Percentiles rank a stretch among this genome's conserved stretches.
phyloP scores from a whole-genome alignment of 2,113 vertebrate species.

The Semicossyphus pulcher region DNA sequence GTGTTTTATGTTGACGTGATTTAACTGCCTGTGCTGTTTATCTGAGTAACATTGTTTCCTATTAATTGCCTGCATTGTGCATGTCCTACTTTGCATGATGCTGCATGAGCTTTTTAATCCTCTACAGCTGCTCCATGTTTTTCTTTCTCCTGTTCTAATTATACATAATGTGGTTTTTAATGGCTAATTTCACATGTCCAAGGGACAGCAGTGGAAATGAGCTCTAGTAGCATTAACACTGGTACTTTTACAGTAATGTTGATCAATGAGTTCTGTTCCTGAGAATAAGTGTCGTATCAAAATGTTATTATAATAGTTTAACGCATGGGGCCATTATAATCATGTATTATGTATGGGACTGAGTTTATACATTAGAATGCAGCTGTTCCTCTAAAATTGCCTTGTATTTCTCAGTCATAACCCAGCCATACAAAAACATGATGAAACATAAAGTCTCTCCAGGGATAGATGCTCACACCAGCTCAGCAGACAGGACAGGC shows the following conservation, averaged over 20 bases:
- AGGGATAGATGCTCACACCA: not conserved
- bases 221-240: not conserved
- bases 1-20: not conserved
- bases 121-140: not conserved
- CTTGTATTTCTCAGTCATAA: constrained; percentile 14
- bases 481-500: not conserved
- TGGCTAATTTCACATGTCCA: not conserved
- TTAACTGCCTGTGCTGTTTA: not conserved
- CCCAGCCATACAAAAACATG: not conserved
- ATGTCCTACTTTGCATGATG: not conserved
- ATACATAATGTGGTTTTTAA: not conserved
- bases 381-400: constrained; percentile 23
- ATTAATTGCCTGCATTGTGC: not conserved
- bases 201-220: not conserved
- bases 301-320: constrained; percentile 14
- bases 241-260: not conserved
- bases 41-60: not conserved
- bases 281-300: not conserved
- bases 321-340: constrained; percentile 8
- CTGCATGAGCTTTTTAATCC: not conserved
- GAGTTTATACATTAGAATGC: constrained; percentile 6
- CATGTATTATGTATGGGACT: not conserved
- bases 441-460: constrained; percentile 1
- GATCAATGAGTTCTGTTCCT: not conserved
- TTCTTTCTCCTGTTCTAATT: not conserved